Base-by-base conservation (phyloP, 2,797 vertebrate species). In the Sebastes reedi region DNA sequence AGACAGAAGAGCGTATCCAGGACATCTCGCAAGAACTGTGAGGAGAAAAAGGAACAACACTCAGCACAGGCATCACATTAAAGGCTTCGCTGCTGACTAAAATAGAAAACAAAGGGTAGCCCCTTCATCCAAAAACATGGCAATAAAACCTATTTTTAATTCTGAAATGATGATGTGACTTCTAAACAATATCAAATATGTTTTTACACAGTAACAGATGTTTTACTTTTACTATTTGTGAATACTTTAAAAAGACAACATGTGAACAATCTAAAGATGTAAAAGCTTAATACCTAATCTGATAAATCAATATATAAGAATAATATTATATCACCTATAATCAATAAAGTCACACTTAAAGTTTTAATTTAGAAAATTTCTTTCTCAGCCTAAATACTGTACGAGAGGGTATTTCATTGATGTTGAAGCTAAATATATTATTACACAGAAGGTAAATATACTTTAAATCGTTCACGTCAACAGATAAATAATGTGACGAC, bases 1-100 rank as follows among this genome's bases (percentile, higher is more conserved):
- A 99, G 98, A 77, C 98, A 97, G 90, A 99, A 99, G 55, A 99
- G 95, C 0, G 99, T 99, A 92, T 99, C 99, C 65, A 99, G 95
- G 92, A 99, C 99, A 88, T 99, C 99, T 95, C 99, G 97, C 72
- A 99, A 92, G 92, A 99, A 99, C 99, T 99, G 93, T 77, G 94
- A 92, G 18, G 0, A 54, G 83, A 85, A 64, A 84, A 76, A 46
- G 67, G 59, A 86, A 62, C 20, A 78, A 56, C 69, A 72, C 25
- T 87, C 42, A 85, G 80, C 71, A 84, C 54, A 69, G 65, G 8
- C 70, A 27, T 80, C 80, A 74, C 75, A 88, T 89, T 42, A 81
- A 87, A 87, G 65, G 29, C 69, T 13, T 68, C 3, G n/a, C 46
- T 61, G 39, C 14, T 29, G 1, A 82, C 87, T 42, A 67, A 90